Base-by-base conservation (phyloP, 2,888 invertebrate genomes). In the Drosophila neotestacea region DNA sequence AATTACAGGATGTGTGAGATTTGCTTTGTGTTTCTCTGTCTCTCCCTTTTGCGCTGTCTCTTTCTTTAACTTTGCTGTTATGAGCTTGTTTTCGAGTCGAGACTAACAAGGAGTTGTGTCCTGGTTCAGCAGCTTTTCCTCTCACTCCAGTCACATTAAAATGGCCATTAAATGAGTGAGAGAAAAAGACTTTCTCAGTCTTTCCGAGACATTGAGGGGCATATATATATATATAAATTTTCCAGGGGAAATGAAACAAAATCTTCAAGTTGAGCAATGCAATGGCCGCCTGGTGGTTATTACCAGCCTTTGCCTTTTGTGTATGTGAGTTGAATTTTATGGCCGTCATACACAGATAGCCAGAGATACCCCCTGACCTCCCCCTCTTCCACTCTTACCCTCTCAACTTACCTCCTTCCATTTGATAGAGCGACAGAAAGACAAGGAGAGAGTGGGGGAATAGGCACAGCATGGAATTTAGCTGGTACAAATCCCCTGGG, bases 281-380 rank as follows among this genome's bases (percentile, higher is more conserved):
- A 82, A 82, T 85, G 85, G 80, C 68, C 80, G 88, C 77, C 78
- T 83, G 73, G 71, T 59, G 77, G 86, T 88, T 85, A 82, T 83
- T 80, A 88, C 83, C 48, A 48, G 64, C 42, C 28, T 44, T 22
- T 42, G 34, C 41, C 52, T 52, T 30, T 28, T 60, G 56, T 62
- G 59, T 70, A 77, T 82, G 83, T 80, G 88, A 72, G 86, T 72
- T 77, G 88, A 83, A 83, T 83, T 86, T 88, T 85, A 83, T 88
- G 81, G 84, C 69, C 71, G 88, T 85, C 71, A 82, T 77, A 88
- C 85, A 59, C 83, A 85, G 88, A 85, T 82, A 85, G 83, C 72
- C 85, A 46, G 47, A 38, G 47, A 36, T 42, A 55, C 42, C 34
- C 48, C 27, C 34, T 27, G 32, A 39, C 16, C 28, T 16, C 28